Evolutionary conservation across 2,888 invertebrate genomes (phyloP).

Genomic region (Lymantria monacha): DNA sequence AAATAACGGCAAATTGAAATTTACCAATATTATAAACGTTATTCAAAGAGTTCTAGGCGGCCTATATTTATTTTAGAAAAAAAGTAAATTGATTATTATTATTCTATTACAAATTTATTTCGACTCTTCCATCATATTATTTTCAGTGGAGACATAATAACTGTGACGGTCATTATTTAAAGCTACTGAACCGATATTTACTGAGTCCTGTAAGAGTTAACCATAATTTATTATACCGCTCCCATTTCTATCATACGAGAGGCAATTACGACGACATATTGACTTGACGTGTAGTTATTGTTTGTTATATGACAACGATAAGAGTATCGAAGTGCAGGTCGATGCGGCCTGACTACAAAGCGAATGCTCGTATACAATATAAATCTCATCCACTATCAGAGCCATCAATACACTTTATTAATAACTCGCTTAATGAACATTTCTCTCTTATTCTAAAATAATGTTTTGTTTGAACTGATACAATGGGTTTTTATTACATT

Average conservation of each 20-base stretch:
- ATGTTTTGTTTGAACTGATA: too few relatives aligned
- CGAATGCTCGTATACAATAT: slow-evolving; percentile 42
- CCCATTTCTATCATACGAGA: slow-evolving; percentile 45
- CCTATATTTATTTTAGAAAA: slow-evolving; percentile 16
- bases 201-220: slow-evolving; percentile 41
- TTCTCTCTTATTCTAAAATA: too few relatives aligned
- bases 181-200: slow-evolving; percentile 44
- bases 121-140: slow-evolving; percentile 32
- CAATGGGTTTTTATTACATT: too few relatives aligned
- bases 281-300: slow-evolving; percentile 51
- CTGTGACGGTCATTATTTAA: slow-evolving; percentile 49
- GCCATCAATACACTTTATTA: too few relatives aligned
- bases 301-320: slow-evolving; percentile 55
- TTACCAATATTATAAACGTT: too few relatives aligned
- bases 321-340: slow-evolving; percentile 40
- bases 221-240: slow-evolving; percentile 49
- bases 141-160: slow-evolving; percentile 24
- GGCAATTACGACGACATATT: slow-evolving; percentile 68
- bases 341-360: slow-evolving; percentile 34
- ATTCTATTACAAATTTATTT: slow-evolving; percentile 37
- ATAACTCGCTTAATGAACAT: too few relatives aligned
- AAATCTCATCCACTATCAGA: slow-evolving; percentile 19
- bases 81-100: slow-evolving; percentile 37
- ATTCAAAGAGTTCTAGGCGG: background rate
- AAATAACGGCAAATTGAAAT: too few relatives aligned